These are phyloP conservation scores for Centropus bengalensis DNA, from an alignment of 2,113 vertebrate species.

Conservation along the genomic window DNA sequence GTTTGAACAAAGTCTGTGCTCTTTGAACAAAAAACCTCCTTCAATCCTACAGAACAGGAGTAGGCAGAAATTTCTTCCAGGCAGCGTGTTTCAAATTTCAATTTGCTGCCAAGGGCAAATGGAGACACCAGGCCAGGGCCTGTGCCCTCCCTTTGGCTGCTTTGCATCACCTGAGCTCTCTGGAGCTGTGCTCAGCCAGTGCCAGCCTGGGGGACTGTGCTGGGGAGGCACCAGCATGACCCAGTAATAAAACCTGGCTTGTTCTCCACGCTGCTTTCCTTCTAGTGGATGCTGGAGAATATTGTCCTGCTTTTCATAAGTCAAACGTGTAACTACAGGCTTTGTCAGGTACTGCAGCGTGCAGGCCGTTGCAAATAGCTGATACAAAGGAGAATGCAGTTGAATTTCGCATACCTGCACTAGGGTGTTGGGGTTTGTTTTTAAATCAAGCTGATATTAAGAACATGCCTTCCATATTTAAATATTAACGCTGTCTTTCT, in stretches of 20 bases:
- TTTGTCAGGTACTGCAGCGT: neutral
- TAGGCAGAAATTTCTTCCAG: slow-evolving; percentile 2
- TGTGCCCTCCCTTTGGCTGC: neutral
- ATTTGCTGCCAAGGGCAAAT: neutral
- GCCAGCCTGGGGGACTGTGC: neutral
- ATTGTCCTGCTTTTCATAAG: neutral
- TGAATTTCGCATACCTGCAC: neutral
- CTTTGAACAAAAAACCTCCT: neutral
- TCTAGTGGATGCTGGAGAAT: neutral
- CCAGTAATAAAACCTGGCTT: neutral
- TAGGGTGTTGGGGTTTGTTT: neutral
- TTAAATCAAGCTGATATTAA: neutral
- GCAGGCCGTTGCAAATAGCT: neutral
- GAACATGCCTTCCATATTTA: neutral
- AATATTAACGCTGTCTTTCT: neutral
- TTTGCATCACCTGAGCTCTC: neutral
- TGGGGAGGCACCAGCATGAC: neutral
- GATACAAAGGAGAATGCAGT: neutral
- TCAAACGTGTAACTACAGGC: neutral
- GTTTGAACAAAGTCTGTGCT: neutral
- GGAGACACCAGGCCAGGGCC: neutral
- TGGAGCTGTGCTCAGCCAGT: neutral
- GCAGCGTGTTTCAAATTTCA: neutral
- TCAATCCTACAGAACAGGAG: neutral
- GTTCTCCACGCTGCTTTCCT: neutral